Percentiles rank a stretch among this genome's conserved stretches.
These are phyloP conservation scores for Thaumetopoea pityocampa DNA, from an alignment of 1,140 invertebrate species.

Conservation along the genomic window DNA sequence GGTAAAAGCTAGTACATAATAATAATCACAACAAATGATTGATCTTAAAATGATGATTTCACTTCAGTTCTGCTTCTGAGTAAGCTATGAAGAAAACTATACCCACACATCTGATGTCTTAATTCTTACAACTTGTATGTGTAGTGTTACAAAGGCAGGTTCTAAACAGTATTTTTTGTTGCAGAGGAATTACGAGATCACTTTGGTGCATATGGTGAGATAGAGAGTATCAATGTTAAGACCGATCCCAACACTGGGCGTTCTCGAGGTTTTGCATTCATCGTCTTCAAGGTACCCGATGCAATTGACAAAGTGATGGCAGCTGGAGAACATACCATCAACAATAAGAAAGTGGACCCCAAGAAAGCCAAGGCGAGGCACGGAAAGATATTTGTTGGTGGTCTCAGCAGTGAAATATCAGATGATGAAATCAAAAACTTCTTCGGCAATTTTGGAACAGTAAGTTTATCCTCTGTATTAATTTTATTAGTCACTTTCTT, in stretches of 20 bases:
- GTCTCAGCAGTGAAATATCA: slow-evolving; percentile 90
- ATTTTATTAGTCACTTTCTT: neutral
- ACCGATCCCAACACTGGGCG: slow-evolving; percentile 93
- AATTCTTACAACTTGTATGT: neutral
- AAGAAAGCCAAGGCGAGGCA: slow-evolving; percentile 95
- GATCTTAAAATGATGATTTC: slow-evolving; percentile 60
- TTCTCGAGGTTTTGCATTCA: slow-evolving; percentile 95
- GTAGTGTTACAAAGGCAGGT: neutral
- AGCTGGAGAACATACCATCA: slow-evolving; percentile 91
- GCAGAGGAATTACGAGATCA: slow-evolving; percentile 94
- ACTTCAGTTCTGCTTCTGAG: slow-evolving; percentile 76
- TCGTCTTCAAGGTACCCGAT: slow-evolving; percentile 92
- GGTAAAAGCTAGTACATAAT: no score
- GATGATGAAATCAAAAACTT: slow-evolving; percentile 95
- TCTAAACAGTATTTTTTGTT: slow-evolving; percentile 70
- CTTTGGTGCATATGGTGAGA: slow-evolving; percentile 92
- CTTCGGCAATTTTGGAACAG: slow-evolving; percentile 93
- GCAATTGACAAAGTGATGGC: slow-evolving; percentile 93
- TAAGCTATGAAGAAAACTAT: slow-evolving; percentile 64
- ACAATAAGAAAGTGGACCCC: slow-evolving; percentile 95
- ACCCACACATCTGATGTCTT: slow-evolving; percentile 62
- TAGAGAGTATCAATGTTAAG: slow-evolving; percentile 95
- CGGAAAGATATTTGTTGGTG: slow-evolving; percentile 97
- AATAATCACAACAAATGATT: no score
- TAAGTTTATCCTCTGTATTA: slow-evolving; percentile 70